Evolutionary conservation across 2,113 vertebrate species (phyloP).

Genomic region (Epinephelus fuscoguttatus): DNA sequence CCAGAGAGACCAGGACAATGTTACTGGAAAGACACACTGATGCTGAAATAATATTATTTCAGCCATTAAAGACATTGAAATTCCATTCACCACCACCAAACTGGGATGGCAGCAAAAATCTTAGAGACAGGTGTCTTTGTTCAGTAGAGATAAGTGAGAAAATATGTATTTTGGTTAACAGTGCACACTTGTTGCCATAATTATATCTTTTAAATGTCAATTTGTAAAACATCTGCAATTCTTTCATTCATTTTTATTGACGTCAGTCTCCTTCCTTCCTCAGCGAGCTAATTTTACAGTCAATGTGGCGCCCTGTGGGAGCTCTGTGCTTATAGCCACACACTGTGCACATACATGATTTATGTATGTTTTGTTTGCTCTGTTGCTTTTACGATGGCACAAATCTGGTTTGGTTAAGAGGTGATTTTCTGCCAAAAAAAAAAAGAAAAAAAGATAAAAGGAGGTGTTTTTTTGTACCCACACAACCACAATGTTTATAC

Average conservation of each 20-base stretch:
- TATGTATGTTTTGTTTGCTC: conserved; percentile 33
- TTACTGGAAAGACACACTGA: neutral
- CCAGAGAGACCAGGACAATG: too few relatives aligned
- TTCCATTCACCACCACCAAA: neutral
- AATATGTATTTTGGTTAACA: neutral
- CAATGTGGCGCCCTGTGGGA: conserved; percentile 14
- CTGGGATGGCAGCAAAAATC: neutral
- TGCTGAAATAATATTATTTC: neutral
- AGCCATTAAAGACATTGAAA: neutral
- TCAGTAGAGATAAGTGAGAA: neutral
- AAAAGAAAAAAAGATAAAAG: neutral
- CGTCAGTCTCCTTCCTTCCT: neutral
- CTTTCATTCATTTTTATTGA: conserved; percentile 12
- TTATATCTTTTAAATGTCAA: neutral
- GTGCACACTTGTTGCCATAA: neutral
- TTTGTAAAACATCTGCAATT: conserved; percentile 3
- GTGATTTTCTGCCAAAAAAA: conserved; percentile 12
- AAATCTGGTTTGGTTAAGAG: conserved; percentile 23
- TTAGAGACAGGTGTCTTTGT: neutral
- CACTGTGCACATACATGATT: conserved; percentile 30
- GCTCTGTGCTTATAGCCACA: conserved; percentile 9
- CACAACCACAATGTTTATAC: conserved; percentile 39
- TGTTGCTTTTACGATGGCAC: conserved; percentile 1
- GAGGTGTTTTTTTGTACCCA: neutral
- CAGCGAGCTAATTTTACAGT: conserved; percentile 1